Percentiles rank a stretch among this genome's conserved stretches.
Conservation (phyloP, 2,888 invertebrate species). For the Plebejus argus region DNA sequence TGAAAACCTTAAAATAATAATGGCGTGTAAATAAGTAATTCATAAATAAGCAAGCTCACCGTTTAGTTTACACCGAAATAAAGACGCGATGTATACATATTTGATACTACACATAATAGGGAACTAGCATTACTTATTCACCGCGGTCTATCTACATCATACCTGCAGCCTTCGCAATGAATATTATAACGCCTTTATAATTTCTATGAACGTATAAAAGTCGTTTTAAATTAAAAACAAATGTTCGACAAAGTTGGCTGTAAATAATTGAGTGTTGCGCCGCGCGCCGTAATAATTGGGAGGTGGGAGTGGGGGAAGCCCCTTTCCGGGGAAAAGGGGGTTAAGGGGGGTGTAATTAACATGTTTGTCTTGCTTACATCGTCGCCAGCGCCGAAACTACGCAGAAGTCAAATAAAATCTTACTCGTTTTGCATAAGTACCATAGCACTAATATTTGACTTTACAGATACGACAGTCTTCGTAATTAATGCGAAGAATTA, state of each 20-base stretch:
- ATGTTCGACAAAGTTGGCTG: constrained; percentile 61
- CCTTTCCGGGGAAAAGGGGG: constrained; percentile 36
- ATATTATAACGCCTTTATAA: constrained; percentile 54
- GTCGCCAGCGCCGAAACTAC: constrained; percentile 75
- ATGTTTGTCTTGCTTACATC: constrained; percentile 79
- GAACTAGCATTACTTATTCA: constrained; percentile 54
- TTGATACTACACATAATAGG: constrained; percentile 48
- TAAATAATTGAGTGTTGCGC: constrained; percentile 63
- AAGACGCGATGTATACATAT: constrained; percentile 45
- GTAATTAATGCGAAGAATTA: constrained; percentile 73
- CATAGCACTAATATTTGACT: constrained; percentile 67
- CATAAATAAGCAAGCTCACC: constrained; percentile 31
- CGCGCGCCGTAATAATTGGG: constrained; percentile 52
- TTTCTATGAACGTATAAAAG: constrained; percentile 51
- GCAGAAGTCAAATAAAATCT: constrained; percentile 78
- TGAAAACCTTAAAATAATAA: background rate
- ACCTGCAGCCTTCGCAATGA: constrained; percentile 50
- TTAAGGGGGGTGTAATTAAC: constrained; percentile 66
- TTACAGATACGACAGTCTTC: constrained; percentile 58
- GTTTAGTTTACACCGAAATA: constrained; percentile 43
- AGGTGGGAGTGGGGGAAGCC: constrained; percentile 41
- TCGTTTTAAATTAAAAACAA: constrained; percentile 64
- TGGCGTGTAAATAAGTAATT: constrained; percentile 21
- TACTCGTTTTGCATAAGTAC: constrained; percentile 74
- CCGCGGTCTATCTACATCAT: constrained; percentile 48